Evolutionary conservation across 2,797 vertebrate species (phyloP).

Genomic region (Myiotriccus ornatus): DNA sequence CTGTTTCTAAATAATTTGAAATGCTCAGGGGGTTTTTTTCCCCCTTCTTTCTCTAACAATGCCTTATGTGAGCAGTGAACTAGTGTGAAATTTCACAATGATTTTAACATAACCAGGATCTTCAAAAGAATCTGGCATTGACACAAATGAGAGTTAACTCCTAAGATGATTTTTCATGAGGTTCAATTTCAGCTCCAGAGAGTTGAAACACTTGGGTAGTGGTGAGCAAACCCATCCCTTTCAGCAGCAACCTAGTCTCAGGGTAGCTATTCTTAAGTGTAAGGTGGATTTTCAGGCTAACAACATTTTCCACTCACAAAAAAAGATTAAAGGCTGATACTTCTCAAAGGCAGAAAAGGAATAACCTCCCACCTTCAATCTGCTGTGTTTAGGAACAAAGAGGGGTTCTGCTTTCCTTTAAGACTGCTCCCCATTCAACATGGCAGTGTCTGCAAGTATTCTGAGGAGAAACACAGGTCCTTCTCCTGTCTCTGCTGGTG

Average conservation of each 20-base stretch:
- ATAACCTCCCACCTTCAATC: not conserved
- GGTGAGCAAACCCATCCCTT: not conserved
- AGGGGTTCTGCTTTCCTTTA: not conserved
- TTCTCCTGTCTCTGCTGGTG: not conserved
- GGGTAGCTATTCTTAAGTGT: not conserved
- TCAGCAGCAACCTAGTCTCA: not conserved
- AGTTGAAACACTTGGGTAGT: not conserved
- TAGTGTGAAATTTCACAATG: not conserved
- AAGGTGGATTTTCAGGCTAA: not conserved
- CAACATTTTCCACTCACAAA: not conserved
- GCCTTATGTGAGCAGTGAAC: not conserved
- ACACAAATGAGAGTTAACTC: not conserved
- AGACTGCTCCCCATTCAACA: not conserved
- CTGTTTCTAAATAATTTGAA: not conserved
- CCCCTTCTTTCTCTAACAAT: not conserved
- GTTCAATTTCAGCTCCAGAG: not conserved
- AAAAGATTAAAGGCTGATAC: not conserved
- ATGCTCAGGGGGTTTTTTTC: not conserved
- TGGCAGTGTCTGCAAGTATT: not conserved
- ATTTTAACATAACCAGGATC: not conserved
- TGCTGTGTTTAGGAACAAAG: not conserved
- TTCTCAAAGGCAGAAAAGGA: not conserved
- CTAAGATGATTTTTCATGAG: not conserved
- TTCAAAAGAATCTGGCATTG: not conserved
- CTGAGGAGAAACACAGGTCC: not conserved